Percentiles rank a stretch among this genome's conserved stretches.
Evolutionary conservation across 2,888 invertebrate species (phyloP).

Genomic region (Coelogynopora nodosa): DNA sequence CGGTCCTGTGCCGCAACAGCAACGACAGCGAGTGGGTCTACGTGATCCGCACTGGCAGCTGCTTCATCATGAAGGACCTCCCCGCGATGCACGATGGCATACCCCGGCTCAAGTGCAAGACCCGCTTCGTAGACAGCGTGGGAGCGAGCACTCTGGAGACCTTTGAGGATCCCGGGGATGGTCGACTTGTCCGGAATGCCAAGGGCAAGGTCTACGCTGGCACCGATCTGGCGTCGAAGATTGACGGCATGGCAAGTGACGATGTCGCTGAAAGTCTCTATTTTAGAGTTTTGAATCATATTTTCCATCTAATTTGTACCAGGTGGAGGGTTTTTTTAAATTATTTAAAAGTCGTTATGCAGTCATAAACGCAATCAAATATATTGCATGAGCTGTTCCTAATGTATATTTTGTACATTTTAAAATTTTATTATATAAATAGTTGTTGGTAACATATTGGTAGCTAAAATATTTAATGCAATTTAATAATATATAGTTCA

Average conservation of each 20-base stretch:
- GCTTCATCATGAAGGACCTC: constrained; percentile 56
- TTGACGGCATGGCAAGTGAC: constrained; percentile 4
- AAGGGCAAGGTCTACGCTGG: not conserved
- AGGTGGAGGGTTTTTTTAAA: too few relatives aligned
- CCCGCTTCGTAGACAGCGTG: constrained; percentile 29
- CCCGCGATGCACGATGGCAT: constrained; percentile 51
- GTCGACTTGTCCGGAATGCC: not conserved
- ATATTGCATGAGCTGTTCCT: too few relatives aligned
- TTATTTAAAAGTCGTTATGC: too few relatives aligned
- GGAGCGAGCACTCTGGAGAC: not conserved
- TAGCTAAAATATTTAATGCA: too few relatives aligned
- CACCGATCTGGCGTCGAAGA: not conserved
- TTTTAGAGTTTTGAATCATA: too few relatives aligned
- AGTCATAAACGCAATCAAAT: too few relatives aligned
- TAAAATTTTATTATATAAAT: too few relatives aligned
- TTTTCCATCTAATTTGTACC: too few relatives aligned
- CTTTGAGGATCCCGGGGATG: not conserved
- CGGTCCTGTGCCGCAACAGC: constrained; percentile 57
- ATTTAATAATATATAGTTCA: too few relatives aligned
- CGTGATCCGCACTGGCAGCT: constrained; percentile 57
- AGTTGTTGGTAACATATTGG: too few relatives aligned
- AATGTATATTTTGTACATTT: too few relatives aligned
- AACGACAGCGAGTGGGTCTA: constrained; percentile 58
- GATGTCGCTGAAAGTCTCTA: too few relatives aligned
- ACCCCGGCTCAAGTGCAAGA: constrained; percentile 47